phyloP scores from a whole-genome alignment of 2,113 vertebrate species.

The Calidris pygmaea region DNA sequence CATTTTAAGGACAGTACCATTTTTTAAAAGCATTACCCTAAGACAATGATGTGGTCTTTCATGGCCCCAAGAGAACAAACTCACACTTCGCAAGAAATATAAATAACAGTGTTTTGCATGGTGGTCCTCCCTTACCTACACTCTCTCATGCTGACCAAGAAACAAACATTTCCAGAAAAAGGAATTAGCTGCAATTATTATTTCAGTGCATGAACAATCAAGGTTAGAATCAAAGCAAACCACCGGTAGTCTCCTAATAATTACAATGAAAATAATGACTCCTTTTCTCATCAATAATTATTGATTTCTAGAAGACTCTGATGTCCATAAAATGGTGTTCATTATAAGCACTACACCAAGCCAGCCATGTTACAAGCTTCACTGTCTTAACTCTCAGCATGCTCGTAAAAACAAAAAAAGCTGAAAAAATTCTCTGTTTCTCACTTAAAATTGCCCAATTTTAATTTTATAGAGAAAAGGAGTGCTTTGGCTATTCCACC shows the following conservation, averaged over 20 bases:
- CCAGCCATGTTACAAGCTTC: not conserved
- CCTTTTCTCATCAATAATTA: conserved; percentile 1
- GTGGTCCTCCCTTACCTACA: not conserved
- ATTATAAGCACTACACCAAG: not conserved
- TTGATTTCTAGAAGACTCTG: conserved; percentile 2
- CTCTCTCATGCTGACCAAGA: not conserved
- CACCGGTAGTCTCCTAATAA: not conserved
- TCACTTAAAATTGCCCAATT: not conserved
- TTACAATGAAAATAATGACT: not conserved
- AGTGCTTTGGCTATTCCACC: not conserved
- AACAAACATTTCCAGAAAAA: not conserved
- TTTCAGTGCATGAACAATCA: not conserved
- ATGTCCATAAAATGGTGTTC: not conserved
- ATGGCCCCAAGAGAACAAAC: not conserved
- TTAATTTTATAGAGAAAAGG: not conserved
- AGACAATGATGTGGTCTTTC: not conserved
- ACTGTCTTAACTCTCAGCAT: not conserved
- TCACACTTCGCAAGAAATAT: not conserved
- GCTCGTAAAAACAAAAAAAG: not conserved
- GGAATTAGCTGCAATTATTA: not conserved
- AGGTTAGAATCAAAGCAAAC: conserved; percentile 9
- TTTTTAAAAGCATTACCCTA: not conserved
- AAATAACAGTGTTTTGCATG: not conserved
- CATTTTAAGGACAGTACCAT: not conserved
- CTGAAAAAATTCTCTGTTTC: not conserved